Percentiles rank a stretch among this genome's conserved stretches.
Conservation (phyloP, 2,888 invertebrate species). For the Homarus gammarus region DNA sequence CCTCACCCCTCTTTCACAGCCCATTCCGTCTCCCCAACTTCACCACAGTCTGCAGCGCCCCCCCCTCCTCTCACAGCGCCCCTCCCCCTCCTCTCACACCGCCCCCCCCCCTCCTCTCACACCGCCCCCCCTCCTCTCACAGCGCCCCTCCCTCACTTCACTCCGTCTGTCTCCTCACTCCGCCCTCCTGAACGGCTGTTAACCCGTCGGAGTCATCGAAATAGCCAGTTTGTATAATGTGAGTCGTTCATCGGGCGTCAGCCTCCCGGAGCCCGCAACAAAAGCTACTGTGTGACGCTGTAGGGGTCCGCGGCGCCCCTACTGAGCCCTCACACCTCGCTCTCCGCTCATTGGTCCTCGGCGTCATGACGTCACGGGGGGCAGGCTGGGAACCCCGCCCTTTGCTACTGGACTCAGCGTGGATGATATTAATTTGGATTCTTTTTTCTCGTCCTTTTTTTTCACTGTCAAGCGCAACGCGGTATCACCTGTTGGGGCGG, state of each 20-base stretch:
- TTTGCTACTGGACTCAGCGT: conserved; percentile 20
- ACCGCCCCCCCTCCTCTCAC: neutral
- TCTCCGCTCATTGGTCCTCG: conserved; percentile 22
- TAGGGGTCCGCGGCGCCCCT: conserved; percentile 40
- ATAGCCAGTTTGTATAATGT: conserved; percentile 49
- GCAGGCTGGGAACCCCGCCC: conserved; percentile 17
- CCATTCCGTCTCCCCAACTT: neutral
- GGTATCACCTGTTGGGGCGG: conserved; percentile 6
- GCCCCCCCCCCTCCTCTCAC: neutral
- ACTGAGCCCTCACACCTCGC: conserved; percentile 48
- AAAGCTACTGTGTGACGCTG: conserved; percentile 45
- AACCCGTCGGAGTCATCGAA: conserved; percentile 4
- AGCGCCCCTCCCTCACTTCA: neutral
- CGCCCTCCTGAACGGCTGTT: neutral
- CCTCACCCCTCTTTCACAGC: no score
- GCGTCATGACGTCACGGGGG: conserved; percentile 49
- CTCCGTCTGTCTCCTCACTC: neutral
- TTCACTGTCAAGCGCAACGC: conserved; percentile 10
- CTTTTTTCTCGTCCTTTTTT: neutral
- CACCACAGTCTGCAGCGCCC: neutral
- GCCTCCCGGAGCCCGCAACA: conserved; percentile 17
- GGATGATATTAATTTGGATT: conserved; percentile 40
- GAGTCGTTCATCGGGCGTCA: conserved; percentile 26
- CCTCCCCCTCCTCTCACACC: no score
- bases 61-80: no score